Conservation (phyloP, 2,797 vertebrate genomes). For the Anolis apletophallus region DNA sequence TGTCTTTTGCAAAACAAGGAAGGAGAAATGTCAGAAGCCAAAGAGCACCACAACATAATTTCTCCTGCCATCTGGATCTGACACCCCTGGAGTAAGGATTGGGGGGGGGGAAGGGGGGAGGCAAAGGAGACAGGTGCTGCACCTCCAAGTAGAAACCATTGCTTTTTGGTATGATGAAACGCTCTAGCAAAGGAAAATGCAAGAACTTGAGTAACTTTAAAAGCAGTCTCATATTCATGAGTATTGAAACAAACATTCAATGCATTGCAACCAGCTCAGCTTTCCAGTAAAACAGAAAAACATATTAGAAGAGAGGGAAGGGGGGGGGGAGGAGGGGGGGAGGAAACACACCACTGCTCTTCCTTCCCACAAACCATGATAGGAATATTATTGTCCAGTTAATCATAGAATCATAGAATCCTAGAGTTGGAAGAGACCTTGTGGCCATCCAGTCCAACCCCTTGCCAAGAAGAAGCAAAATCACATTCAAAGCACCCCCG, state of each 20-base stretch:
- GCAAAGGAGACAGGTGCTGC: background rate
- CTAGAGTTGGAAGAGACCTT: too few relatives aligned
- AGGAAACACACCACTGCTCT: background rate
- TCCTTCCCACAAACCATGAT: background rate
- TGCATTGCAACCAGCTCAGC: constrained; percentile 19
- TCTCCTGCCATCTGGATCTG: constrained; percentile 14
- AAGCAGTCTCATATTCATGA: constrained; percentile 44
- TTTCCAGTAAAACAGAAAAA: constrained; percentile 8
- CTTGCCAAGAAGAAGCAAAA: too few relatives aligned
- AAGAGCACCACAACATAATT: constrained; percentile 39
- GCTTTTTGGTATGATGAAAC: constrained; percentile 41
- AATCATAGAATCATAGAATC: too few relatives aligned
- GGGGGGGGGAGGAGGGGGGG: too few relatives aligned
- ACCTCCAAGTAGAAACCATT: background rate
- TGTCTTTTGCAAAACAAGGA: constrained; percentile 24
- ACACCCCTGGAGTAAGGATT: background rate
- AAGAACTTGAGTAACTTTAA: constrained; percentile 74
- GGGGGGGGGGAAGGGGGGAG: too few relatives aligned
- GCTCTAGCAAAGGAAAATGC: background rate
- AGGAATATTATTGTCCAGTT: background rate
- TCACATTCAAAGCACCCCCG: too few relatives aligned
- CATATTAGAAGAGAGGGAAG: background rate
- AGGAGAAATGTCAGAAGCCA: constrained; percentile 26
- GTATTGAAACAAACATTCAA: background rate
- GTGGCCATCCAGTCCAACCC: too few relatives aligned